Evolutionary conservation across 2,888 invertebrate species (phyloP).

Genomic region (Coenonympha arcania): DNA sequence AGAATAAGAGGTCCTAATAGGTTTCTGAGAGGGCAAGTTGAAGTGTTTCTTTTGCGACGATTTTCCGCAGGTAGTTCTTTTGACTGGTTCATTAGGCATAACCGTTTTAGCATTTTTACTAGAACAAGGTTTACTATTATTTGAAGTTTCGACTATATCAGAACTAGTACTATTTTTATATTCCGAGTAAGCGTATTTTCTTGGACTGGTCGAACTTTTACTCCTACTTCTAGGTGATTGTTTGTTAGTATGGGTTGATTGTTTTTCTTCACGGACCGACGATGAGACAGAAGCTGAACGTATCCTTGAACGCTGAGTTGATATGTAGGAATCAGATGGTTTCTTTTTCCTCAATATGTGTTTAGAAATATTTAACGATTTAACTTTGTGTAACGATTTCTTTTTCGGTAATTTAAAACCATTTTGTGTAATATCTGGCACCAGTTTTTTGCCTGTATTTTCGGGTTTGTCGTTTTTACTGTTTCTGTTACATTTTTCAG

Average conservation of each 20-base stretch:
- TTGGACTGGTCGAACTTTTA: conserved; percentile 44
- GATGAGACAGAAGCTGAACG: conserved; percentile 31
- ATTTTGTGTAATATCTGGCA: background rate
- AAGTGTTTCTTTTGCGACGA: conserved; percentile 6
- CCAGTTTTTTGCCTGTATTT: conserved; percentile 7
- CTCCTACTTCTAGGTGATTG: conserved; percentile 31
- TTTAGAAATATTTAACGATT: conserved; percentile 61
- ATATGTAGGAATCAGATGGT: conserved; percentile 4
- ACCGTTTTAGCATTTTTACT: conserved; percentile 22
- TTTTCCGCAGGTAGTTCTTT: conserved; percentile 3
- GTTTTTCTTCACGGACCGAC: conserved; percentile 33
- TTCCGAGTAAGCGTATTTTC: conserved; percentile 20
- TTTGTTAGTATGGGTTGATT: conserved; percentile 20
- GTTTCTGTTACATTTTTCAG: conserved; percentile 15
- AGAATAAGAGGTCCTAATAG: conserved; percentile 30
- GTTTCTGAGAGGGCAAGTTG: conserved; percentile 25
- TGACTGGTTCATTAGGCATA: background rate
- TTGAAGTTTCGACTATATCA: conserved; percentile 16
- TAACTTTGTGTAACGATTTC: conserved; percentile 57
- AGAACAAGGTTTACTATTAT: conserved; percentile 10
- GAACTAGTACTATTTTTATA: conserved; percentile 23
- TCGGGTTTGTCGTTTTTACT: conserved; percentile 21
- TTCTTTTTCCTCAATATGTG: conserved; percentile 37
- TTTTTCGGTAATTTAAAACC: conserved; percentile 32
- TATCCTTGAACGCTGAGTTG: conserved; percentile 5